Percentiles rank a stretch among this genome's conserved stretches.
Evolutionary conservation across 2,888 invertebrate genomes (phyloP).

Genomic region (Acanthoscelides obtectus): DNA sequence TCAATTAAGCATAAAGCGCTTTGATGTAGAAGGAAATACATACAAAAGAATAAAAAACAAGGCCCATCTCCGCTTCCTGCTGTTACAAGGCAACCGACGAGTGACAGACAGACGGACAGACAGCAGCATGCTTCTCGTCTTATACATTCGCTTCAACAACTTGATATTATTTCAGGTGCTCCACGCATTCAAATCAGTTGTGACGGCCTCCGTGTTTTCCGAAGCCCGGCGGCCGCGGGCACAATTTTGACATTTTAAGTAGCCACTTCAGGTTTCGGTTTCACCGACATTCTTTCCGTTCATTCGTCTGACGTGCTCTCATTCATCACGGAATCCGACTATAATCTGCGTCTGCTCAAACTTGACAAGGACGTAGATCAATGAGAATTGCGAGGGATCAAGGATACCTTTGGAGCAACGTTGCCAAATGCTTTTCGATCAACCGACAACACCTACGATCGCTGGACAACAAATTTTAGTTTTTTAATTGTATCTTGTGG

Average conservation of each 20-base stretch:
- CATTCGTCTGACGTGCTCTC: conserved; percentile 36
- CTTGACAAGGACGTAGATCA: too few species aligned
- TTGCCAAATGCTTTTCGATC: too few species aligned
- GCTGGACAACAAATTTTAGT: too few species aligned
- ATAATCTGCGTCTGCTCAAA: too few species aligned
- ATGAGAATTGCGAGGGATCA: too few species aligned
- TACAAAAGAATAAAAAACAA: not conserved
- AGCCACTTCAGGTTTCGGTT: conserved; percentile 23
- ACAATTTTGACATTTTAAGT: conserved; percentile 13
- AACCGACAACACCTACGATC: too few species aligned
- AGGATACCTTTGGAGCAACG: too few species aligned
- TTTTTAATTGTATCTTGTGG: too few species aligned
- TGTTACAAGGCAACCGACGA: not conserved
- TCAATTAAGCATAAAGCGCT: not conserved
- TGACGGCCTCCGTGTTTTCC: not conserved
- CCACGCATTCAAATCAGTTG: not conserved
- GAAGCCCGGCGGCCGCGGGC: not conserved
- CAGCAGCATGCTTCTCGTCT: not conserved
- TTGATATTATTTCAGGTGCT: not conserved
- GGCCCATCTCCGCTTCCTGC: not conserved
- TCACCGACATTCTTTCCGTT: conserved; percentile 30
- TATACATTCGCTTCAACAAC: not conserved
- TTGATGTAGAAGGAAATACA: not conserved
- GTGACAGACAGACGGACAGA: not conserved
- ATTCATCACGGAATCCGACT: conserved; percentile 38